Evolutionary conservation across 2,888 invertebrate genomes (phyloP).

Genomic region (Hydraecia micacea): DNA sequence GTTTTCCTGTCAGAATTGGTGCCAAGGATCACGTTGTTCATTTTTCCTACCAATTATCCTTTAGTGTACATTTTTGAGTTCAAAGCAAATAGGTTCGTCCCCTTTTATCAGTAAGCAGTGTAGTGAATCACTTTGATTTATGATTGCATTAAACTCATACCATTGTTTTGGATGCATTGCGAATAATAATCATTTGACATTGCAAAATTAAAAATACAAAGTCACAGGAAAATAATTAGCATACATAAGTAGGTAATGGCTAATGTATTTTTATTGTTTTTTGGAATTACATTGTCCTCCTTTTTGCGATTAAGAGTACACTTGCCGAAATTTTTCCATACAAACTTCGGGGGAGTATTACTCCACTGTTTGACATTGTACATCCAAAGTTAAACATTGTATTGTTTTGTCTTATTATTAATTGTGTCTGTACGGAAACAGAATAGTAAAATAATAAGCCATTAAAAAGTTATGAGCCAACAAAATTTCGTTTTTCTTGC

Average conservation of each 20-base stretch:
- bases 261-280: background rate
- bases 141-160: background rate
- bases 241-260: background rate
- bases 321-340: too few species aligned
- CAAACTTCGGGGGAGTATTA: too few species aligned
- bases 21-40: background rate
- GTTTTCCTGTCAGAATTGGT: background rate
- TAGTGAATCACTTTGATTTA: constrained; percentile 36
- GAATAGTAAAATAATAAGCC: too few species aligned
- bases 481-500: too few species aligned
- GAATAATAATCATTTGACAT: constrained; percentile 28
- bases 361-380: too few species aligned
- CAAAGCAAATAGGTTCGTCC: background rate
- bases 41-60: constrained; percentile 1
- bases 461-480: too few species aligned
- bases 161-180: constrained; percentile 10
- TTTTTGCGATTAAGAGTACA: background rate
- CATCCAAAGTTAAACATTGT: too few species aligned
- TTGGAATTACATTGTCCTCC: background rate
- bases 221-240: constrained; percentile 12
- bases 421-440: too few species aligned
- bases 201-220: constrained; percentile 7
- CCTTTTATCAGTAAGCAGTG: background rate
- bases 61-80: background rate
- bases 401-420: too few species aligned